phyloP scores from a whole-genome alignment of 2,113 vertebrate genomes.

The Panurus biarmicus region DNA sequence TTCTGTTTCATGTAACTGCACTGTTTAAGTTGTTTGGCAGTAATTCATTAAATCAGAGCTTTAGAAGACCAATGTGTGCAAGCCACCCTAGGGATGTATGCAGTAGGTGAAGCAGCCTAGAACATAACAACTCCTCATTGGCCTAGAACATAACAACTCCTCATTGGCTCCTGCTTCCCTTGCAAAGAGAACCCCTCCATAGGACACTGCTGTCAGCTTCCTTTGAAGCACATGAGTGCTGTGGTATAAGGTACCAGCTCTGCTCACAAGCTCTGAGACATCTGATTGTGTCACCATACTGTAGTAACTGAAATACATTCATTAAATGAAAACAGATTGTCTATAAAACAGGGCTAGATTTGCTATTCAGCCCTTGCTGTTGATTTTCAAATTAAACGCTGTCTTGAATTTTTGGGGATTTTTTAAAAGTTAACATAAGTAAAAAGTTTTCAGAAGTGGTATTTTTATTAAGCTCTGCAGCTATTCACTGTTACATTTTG shows the following conservation, averaged over 20 bases:
- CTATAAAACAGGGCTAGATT: not conserved
- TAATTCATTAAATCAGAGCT: not conserved
- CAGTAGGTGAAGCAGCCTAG: not conserved
- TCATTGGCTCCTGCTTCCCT: not conserved
- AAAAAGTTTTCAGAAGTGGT: not conserved
- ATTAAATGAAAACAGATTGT: not conserved
- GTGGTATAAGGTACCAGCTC: not conserved
- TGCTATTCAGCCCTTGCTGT: not conserved
- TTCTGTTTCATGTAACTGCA: not conserved
- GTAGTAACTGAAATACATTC: not conserved
- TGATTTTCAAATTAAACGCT: not conserved
- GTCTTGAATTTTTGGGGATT: not conserved
- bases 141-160: not conserved
- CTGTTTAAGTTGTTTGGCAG: not conserved
- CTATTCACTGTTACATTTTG: not conserved
- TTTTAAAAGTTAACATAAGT: not conserved
- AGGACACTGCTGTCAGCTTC: not conserved
- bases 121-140: not conserved
- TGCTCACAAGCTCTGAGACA: not conserved
- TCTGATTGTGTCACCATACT: not conserved
- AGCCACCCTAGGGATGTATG: not conserved
- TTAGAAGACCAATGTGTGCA: not conserved
- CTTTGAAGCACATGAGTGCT: fast-evolving
- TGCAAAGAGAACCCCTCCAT: not conserved
- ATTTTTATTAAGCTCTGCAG: not conserved